Conservation (phyloP, 2,888 invertebrate genomes). For the Mythimna lalbum region DNA sequence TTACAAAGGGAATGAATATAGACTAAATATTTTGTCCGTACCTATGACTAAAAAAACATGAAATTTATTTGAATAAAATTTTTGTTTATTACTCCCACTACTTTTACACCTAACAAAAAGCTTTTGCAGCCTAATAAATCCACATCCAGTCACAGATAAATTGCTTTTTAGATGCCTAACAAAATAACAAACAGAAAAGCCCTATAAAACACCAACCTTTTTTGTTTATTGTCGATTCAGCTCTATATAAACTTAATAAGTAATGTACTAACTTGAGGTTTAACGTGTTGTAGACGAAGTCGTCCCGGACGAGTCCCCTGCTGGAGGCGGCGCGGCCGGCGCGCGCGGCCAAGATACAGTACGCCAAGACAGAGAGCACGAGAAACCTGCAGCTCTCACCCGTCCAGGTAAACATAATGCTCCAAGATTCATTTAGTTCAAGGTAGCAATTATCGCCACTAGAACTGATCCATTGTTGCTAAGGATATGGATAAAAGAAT, state of each 20-base stretch:
- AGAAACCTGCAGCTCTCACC: conserved; percentile 93
- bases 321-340: conserved; percentile 83
- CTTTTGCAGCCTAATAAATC: conserved; percentile 31
- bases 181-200: conserved; percentile 4
- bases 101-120: conserved; percentile 15
- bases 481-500: no score
- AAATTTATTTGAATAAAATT: no score
- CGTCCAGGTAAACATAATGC: conserved; percentile 90
- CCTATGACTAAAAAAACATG: no score
- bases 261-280: neutral
- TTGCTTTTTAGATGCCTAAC: conserved; percentile 26
- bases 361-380: conserved; percentile 90
- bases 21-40: neutral
- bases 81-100: neutral
- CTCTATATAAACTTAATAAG: neutral
- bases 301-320: conserved; percentile 81
- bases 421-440: no score
- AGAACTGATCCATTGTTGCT: no score
- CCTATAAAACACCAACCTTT: neutral
- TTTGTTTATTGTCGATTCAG: neutral
- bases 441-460: no score
- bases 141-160: neutral
- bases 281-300: conserved; percentile 74
- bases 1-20: neutral
- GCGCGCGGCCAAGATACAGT: conserved; percentile 84